Evolutionary conservation across 2,888 invertebrate genomes (phyloP), one percentile per base, ranked within the genome.

Genomic region (Disparrhopalites patrizii): DNA sequence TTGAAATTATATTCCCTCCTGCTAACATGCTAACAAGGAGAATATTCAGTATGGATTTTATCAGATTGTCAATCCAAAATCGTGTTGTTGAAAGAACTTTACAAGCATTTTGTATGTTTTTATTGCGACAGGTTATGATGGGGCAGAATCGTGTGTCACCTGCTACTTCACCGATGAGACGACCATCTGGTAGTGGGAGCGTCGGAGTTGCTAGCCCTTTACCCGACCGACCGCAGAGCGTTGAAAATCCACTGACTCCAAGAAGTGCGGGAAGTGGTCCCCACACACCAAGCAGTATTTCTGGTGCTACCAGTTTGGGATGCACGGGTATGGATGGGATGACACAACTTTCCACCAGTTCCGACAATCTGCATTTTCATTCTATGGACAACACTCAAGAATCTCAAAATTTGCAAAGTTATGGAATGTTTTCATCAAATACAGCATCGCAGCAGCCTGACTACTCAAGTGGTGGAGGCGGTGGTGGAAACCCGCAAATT

Each of bases 181-280:
- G 85, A 66, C 83, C 84, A 13, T 83, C 80, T 15, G 83, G 81
- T 25, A 73, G 72, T 58, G 83, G 81, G 62, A 81, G 80, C 66
- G 73, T 77, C 40, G 77, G 77, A 56, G 73, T 72, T 8, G 82
- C 81, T 66, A 82, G 83, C 38, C 82, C 82, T 3, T 81, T 82
- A 79, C 83, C 84, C 0, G 85, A 85, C 69, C 78, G 85, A 63
- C 85, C 85, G 0, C 83, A 82, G 62, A 84, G 84, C 74, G 82
- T 83, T 1, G 85, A 85, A 72, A 85, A 84, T 77, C 84, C 84
- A 5, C 77, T 81, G 47, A 83, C 83, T 1, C 83, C 84, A 5
- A 77, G 82, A 68, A 81, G 71, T 55, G 69, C 58, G 8, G 71
- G 70, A 15, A 73, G 73, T 67, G 68, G 73, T n/a, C 72, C 73